Evolutionary conservation across 2,888 invertebrate species (phyloP).

Genomic region (Notocelia uddmanniana): DNA sequence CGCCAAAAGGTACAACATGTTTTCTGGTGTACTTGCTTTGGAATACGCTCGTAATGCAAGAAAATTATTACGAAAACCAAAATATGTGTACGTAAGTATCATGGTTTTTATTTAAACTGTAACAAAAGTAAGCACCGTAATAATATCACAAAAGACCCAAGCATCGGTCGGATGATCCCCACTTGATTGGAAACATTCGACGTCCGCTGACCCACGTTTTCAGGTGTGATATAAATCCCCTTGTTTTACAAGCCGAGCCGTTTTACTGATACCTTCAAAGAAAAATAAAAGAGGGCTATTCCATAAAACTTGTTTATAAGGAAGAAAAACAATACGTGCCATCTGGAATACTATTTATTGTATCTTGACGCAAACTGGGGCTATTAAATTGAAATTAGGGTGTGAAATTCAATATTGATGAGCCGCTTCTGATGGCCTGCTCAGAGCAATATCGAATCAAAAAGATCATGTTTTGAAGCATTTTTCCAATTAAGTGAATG

Average conservation of each 20-base stretch:
- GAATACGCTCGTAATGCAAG: too few relatives aligned
- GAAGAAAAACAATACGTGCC: constrained; percentile 20
- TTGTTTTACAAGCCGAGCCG: constrained; percentile 30
- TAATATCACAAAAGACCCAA: neutral
- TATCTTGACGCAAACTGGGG: constrained; percentile 8
- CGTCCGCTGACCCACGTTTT: constrained; percentile 20
- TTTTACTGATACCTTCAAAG: constrained; percentile 23
- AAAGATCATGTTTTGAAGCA: neutral
- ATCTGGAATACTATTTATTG: constrained; percentile 21
- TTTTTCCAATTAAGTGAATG: constrained; percentile 39
- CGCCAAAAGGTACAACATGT: too few relatives aligned
- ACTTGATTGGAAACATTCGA: constrained; percentile 51
- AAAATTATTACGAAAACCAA: too few relatives aligned
- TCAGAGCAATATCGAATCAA: constrained; percentile 12
- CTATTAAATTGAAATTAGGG: constrained; percentile 34
- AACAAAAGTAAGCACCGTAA: constrained; percentile 2
- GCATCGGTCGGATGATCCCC: constrained; percentile 47
- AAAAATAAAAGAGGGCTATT: constrained; percentile 13
- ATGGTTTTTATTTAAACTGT: neutral
- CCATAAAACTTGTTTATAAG: constrained; percentile 12
- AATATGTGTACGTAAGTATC: neutral
- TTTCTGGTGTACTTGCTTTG: too few relatives aligned
- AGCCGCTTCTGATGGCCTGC: neutral
- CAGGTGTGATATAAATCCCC: constrained; percentile 34
- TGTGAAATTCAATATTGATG: constrained; percentile 32